Base-by-base conservation (phyloP, 2,113 vertebrate genomes). In the Istiophorus platypterus region DNA sequence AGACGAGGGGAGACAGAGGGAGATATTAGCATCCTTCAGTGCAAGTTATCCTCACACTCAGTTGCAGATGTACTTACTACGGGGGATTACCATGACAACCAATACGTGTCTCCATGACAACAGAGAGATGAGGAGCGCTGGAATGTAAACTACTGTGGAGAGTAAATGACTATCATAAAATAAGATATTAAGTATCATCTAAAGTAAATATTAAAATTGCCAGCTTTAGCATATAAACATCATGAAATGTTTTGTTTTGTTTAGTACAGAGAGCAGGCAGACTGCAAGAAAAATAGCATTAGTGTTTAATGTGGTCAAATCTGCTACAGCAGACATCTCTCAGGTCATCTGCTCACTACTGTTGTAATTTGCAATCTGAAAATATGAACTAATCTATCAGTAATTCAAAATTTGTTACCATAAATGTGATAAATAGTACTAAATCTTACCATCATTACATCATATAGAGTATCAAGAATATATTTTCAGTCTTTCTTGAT, bases 1-100 rank as follows among this genome's bases (percentile, higher is more conserved):
- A 95, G 92, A 94, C 93, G 94, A 94, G 91, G 58, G 59, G 63
- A 67, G 66, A 87, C 56, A 71, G 57, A 83, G 69, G 89, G 79
- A 80, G 34, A 82, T 49, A 64, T 92, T 85, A 92, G 84, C 66
- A 69, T 88, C 71, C 56, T 78, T 78, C 70, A 82, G 20, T 61
- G 80, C 39, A 69, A 88, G 83, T 64, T 67, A 81, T 85, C 34
- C 26, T 84, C 80, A 87, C 84, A 80, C 73, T 78, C 77, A 83
- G 63, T 45, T 78, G 68, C 59, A 76, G 56, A 39, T 59, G 41
- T 75, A 24, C 58, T 81, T 82, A 79, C 81, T 88, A 89, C 78
- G 66, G 66, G 70, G 66, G 68, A 82, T 91, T 75, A 70, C 87
- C 87, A 89, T 92, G 89, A 86, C 91, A 87, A 92, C 90, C 84